These are phyloP conservation scores for Brachymystax lenok DNA, from an alignment of 2,797 vertebrate genomes.

Conservation along the genomic window DNA sequence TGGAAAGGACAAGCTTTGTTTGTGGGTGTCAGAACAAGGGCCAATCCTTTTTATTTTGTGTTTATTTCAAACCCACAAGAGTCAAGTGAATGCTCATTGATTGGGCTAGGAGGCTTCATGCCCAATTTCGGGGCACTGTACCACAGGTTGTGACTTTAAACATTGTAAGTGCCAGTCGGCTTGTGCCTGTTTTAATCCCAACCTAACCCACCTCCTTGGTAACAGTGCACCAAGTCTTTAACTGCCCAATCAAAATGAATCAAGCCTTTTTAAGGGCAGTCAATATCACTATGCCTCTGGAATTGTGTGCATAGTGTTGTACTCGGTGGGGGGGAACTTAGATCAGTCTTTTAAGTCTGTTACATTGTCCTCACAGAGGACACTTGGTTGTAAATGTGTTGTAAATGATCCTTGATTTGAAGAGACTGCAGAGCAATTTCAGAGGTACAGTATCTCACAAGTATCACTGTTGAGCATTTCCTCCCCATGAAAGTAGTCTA, in stretches of 20 bases:
- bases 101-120: background rate
- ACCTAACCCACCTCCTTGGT: background rate
- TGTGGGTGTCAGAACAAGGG: background rate
- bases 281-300: background rate
- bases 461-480: background rate
- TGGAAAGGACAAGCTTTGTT: conserved; percentile 1
- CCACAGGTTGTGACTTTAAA: background rate
- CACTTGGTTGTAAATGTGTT: background rate
- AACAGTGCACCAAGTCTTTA: background rate
- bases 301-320: background rate
- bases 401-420: conserved; percentile 1
- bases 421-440: background rate
- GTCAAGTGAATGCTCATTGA: background rate
- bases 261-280: background rate
- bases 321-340: background rate
- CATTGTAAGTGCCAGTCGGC: background rate
- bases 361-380: conserved; percentile 5
- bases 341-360: conserved; percentile 2
- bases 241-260: background rate
- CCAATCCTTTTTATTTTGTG: background rate
- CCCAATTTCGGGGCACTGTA: background rate
- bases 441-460: background rate
- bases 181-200: background rate
- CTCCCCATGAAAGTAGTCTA: background rate
- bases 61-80: background rate